These are phyloP conservation scores for Lophotriccus pileatus DNA, from an alignment of 2,797 vertebrate species.

Conservation along the genomic window DNA sequence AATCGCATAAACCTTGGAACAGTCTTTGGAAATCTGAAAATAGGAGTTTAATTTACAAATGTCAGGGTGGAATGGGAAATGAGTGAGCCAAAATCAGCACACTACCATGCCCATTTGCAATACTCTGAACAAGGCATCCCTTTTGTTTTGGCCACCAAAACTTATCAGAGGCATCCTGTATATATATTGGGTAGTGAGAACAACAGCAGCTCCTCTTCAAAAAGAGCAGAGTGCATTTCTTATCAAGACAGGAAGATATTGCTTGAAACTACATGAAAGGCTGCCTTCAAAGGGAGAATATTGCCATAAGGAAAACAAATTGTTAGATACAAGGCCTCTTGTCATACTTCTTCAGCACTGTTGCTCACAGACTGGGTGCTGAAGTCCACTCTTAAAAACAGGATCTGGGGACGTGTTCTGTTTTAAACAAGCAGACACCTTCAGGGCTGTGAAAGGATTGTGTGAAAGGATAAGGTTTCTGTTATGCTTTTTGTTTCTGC, in stretches of 20 bases:
- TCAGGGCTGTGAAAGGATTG: not conserved
- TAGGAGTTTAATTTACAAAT: constrained; percentile 72
- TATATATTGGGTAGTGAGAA: not conserved
- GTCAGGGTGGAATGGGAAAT: constrained; percentile 65
- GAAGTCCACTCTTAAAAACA: not conserved
- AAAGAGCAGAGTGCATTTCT: not conserved
- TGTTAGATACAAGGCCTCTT: not conserved
- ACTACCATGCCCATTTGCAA: not conserved
- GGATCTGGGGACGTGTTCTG: not conserved
- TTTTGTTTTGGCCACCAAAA: not conserved
- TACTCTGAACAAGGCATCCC: not conserved
- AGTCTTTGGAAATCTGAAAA: constrained; percentile 74
- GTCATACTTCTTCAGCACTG: not conserved
- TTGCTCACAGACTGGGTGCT: not conserved
- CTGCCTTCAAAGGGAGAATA: not conserved
- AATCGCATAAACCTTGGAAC: constrained; percentile 66
- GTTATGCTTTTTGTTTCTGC: not conserved
- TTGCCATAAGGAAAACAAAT: not conserved
- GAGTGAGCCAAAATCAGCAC: constrained; percentile 62
- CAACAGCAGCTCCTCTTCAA: not conserved
- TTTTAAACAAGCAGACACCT: not conserved
- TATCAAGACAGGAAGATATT: not conserved
- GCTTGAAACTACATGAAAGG: not conserved
- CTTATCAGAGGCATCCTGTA: not conserved
- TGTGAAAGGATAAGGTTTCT: not conserved